Evolutionary conservation across 2,113 vertebrate species (phyloP).

Genomic region (Bambusicola thoracicus): DNA sequence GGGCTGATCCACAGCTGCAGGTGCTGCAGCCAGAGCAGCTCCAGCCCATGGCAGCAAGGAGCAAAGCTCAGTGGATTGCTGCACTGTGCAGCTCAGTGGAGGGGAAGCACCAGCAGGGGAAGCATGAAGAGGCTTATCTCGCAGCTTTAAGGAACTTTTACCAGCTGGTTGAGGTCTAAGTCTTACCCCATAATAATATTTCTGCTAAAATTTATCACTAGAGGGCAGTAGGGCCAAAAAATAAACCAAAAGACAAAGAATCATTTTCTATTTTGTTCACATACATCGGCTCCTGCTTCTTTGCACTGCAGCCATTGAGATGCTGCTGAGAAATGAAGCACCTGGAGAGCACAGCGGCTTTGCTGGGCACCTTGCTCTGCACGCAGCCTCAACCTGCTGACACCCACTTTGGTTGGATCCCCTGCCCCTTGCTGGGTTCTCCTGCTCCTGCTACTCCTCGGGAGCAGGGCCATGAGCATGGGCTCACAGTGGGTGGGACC

Average conservation of each 20-base stretch:
- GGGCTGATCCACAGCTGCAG: not conserved
- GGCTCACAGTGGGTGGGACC: not conserved
- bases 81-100: not conserved
- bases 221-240: constrained; percentile 72
- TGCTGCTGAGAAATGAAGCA: not conserved
- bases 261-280: not conserved
- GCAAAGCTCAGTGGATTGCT: not conserved
- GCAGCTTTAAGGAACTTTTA: not conserved
- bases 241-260: not conserved
- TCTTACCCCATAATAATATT: too few relatives aligned
- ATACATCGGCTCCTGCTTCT: accelerated
- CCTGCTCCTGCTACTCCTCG: not conserved
- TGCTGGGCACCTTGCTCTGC: not conserved
- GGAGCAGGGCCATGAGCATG: not conserved
- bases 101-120: accelerated
- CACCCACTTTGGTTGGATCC: not conserved
- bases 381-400: not conserved
- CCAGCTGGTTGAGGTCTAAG: accelerated
- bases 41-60: not conserved
- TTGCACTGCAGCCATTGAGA: not conserved
- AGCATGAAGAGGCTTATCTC: accelerated
- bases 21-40: too few relatives aligned
- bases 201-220: constrained; percentile 17
- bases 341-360: not conserved
- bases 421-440: not conserved